Evolutionary conservation across 2,888 invertebrate species (phyloP), one percentile per base, ranked within the genome.

Genomic region (Poecilobothrus nobilitatus): DNA sequence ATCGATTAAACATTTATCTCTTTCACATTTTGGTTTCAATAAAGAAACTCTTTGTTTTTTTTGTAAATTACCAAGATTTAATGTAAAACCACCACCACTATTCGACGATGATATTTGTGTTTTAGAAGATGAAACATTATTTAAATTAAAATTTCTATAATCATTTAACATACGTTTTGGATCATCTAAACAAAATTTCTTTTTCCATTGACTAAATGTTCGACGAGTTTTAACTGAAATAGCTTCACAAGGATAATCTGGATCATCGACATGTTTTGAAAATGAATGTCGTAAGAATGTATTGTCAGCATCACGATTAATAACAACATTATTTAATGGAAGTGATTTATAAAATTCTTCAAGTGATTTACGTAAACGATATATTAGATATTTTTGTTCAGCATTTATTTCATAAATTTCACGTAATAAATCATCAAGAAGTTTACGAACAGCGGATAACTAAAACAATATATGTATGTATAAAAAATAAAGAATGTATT

Each of bases 341-440:
- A 71, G 18, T 10, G 67, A 53, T 66, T 76, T 76, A 62, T 74
- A 76, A 67, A 68, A 80, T 12, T 73, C 71, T 7, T 79, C 76
- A 41, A 81, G 71, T 8, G 75, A 70, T 1, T 78, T 76, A 27
- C 78, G 74, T 1, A 81, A 63, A 2, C 76, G 76, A 65, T 78
- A 37, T 68, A 81, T 70, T 4, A 81, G 68, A 66, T 71, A 77
- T 66, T 76, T 76, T 66, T 80, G 79, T 65, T 81, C 81, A 1
- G 77, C 78, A 71, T 80, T 80, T 15, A 81, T 80, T 71, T 80
- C 79, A 62, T 74, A 77, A 20, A 81, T 77, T 73, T 81, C 80
- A 18, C 73, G 69, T 72, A 81, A 79, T 69, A 81, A 70, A 67
- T 81, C 80, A n/a, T 78, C 75, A 15, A 80, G 70, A 62, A 76